phyloP scores from a whole-genome alignment of 2,888 invertebrate species.

The Lottia scabra region DNA sequence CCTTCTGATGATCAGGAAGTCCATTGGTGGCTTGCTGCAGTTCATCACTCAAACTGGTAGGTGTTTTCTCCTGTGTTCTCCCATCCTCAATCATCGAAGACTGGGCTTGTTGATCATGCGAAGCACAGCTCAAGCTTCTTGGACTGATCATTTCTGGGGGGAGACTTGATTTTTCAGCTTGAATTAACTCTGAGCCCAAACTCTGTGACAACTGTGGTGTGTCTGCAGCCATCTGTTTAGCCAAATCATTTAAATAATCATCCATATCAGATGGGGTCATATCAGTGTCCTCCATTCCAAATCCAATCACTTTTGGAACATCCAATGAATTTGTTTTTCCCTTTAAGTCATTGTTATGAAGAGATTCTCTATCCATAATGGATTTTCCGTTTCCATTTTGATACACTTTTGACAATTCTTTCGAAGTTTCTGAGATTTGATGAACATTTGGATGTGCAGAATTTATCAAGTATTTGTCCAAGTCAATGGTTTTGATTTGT shows the following conservation, averaged over 20 bases:
- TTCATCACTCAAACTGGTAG: too few relatives aligned
- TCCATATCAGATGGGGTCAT: constrained; percentile 44
- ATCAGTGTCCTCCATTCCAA: constrained; percentile 32
- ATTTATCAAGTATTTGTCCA: background rate
- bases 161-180: too few relatives aligned
- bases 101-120: too few relatives aligned
- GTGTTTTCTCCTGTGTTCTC: too few relatives aligned
- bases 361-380: background rate
- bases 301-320: constrained; percentile 25
- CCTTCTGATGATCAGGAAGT: background rate
- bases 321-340: background rate
- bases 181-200: background rate
- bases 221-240: constrained; percentile 3
- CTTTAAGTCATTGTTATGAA: background rate
- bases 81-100: too few relatives aligned
- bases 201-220: constrained; percentile 4
- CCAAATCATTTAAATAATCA: constrained; percentile 41
- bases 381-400: background rate
- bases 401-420: background rate
- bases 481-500: background rate
- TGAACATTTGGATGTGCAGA: background rate
- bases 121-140: too few relatives aligned
- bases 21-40: background rate
- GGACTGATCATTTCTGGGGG: too few relatives aligned
- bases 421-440: background rate